Percentiles rank a stretch among this genome's conserved stretches.
Conservation (phyloP, 2,113 vertebrate genomes). For the Pagrus major region DNA sequence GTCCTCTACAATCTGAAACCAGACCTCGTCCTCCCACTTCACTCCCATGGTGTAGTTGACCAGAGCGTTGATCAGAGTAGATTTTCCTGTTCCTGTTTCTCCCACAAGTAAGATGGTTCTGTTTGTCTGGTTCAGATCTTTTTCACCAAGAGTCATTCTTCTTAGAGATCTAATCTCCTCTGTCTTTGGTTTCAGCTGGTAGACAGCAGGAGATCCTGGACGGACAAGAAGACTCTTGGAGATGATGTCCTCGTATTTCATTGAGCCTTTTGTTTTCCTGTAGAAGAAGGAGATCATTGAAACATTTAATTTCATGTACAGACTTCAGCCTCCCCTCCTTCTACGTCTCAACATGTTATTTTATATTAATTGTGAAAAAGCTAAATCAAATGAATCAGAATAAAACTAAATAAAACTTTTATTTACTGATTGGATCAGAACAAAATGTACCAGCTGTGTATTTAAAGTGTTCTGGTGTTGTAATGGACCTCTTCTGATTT, state of each 20-base stretch:
- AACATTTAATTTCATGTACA: too few relatives aligned
- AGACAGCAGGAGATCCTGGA: background rate
- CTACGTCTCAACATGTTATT: too few relatives aligned
- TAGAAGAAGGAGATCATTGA: too few relatives aligned
- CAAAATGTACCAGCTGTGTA: too few relatives aligned
- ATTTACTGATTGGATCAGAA: too few relatives aligned
- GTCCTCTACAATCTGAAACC: constrained; percentile 19
- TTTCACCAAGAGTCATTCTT: constrained; percentile 17
- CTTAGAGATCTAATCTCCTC: background rate
- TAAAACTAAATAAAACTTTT: too few relatives aligned
- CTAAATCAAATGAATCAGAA: too few relatives aligned
- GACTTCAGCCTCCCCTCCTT: too few relatives aligned
- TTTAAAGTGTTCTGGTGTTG: too few relatives aligned
- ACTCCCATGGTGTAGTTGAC: background rate
- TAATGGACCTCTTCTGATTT: too few relatives aligned
- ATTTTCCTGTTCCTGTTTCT: constrained; percentile 41
- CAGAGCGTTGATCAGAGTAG: constrained; percentile 28
- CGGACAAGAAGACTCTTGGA: background rate
- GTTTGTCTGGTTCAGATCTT: background rate
- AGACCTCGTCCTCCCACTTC: background rate
- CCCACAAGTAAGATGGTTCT: constrained; percentile 43
- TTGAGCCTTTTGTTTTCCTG: background rate
- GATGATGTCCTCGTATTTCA: background rate
- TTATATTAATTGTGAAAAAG: too few relatives aligned
- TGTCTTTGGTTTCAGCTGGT: background rate